Conservation (phyloP, 2,888 invertebrate species). For the Leptinotarsa peninsularis region DNA sequence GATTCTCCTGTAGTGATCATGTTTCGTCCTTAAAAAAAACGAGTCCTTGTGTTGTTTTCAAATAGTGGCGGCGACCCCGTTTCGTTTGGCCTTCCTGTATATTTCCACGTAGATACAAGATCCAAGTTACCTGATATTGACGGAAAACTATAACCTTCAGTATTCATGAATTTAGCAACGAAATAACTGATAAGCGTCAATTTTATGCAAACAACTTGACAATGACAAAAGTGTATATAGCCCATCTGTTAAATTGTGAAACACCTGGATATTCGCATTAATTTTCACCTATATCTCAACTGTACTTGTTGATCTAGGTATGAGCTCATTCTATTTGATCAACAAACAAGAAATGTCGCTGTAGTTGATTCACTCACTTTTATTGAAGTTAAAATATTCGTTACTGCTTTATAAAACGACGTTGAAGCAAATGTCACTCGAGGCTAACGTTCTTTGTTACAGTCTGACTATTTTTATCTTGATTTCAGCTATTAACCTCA, state of each 20-base stretch:
- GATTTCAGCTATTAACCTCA: slow-evolving; percentile 25
- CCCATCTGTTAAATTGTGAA: neutral
- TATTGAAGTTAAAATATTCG: slow-evolving; percentile 14
- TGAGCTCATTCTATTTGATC: slow-evolving; percentile 18
- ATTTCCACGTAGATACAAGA: no score
- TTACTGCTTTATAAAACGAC: slow-evolving; percentile 4
- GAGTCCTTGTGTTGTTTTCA: no score
- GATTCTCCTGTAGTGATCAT: no score
- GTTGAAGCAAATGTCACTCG: slow-evolving; percentile 37
- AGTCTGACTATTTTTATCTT: slow-evolving; percentile 40
- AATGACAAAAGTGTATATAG: neutral
- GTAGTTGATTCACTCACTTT: slow-evolving; percentile 1
- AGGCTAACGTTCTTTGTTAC: slow-evolving; percentile 38
- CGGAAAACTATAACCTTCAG: no score
- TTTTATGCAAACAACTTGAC: neutral
- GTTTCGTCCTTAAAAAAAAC: no score
- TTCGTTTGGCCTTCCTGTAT: no score
- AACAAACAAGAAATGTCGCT: slow-evolving; percentile 1
- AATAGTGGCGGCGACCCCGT: no score
- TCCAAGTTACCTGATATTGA: no score
- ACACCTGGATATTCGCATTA: neutral
- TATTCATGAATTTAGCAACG: no score
- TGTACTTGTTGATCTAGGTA: slow-evolving; percentile 4
- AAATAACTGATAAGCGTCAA: no score
- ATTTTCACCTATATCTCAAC: neutral